phyloP scores from a whole-genome alignment of 2,888 invertebrate species.

The Horisme vitalbata region DNA sequence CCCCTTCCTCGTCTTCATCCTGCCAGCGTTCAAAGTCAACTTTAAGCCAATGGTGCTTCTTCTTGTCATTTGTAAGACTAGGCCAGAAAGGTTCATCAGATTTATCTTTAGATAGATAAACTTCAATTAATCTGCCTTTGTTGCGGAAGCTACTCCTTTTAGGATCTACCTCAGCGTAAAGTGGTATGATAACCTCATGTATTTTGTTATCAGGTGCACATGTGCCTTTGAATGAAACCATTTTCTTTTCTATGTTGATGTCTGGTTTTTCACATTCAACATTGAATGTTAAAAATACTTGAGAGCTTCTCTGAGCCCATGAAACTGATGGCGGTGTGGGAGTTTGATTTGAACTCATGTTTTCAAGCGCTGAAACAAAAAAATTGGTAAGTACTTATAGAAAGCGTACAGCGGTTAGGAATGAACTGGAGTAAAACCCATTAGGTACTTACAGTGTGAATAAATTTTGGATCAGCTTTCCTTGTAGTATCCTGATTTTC shows the following conservation, averaged over 20 bases:
- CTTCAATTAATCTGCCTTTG: slow-evolving; percentile 88
- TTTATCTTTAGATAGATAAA: slow-evolving; percentile 86
- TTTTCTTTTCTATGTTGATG: slow-evolving; percentile 86
- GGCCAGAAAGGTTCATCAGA: slow-evolving; percentile 92
- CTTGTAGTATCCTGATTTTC: too few relatives aligned
- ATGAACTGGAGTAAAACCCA: not conserved
- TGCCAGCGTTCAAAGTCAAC: slow-evolving; percentile 98
- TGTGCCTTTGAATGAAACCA: slow-evolving; percentile 90
- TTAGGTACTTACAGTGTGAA: not conserved
- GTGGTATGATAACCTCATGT: slow-evolving; percentile 93
- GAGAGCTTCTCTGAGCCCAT: slow-evolving; percentile 95
- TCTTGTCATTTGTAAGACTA: slow-evolving; percentile 90
- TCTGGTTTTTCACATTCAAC: slow-evolving; percentile 92
- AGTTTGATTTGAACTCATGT: slow-evolving; percentile 49
- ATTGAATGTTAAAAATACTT: slow-evolving; percentile 93
- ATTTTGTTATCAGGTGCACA: slow-evolving; percentile 92
- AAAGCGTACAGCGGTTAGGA: too few relatives aligned
- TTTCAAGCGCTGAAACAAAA: slow-evolving; percentile 35
- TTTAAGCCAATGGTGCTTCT: slow-evolving; percentile 97
- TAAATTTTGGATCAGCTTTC: not conserved
- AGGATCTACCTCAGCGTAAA: slow-evolving; percentile 92
- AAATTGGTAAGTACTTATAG: too few relatives aligned
- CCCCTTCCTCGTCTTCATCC: slow-evolving; percentile 96
- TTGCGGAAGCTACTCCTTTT: slow-evolving; percentile 88
- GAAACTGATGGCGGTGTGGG: slow-evolving; percentile 87